Conservation (phyloP, 2,797 vertebrate genomes). For the Gorsachius magnificus region DNA sequence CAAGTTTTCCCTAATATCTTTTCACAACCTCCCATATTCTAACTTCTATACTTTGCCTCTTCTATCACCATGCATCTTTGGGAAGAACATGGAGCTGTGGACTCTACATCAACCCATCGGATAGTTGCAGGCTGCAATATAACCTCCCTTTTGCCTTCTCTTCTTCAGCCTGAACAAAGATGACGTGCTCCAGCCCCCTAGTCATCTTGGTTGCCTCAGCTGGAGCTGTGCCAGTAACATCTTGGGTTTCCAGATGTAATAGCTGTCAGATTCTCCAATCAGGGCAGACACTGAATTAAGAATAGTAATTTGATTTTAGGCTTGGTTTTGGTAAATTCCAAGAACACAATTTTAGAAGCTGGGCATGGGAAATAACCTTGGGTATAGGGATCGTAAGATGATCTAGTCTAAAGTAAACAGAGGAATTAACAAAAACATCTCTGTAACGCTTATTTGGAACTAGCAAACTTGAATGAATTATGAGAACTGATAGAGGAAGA, state of each 20-base stretch:
- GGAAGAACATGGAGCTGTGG: neutral
- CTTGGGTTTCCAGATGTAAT: neutral
- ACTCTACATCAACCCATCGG: neutral
- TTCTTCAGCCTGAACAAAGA: neutral
- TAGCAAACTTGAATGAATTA: neutral
- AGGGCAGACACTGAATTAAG: neutral
- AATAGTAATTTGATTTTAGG: neutral
- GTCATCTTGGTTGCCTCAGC: neutral
- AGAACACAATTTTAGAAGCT: neutral
- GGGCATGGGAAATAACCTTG: neutral
- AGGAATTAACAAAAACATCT: neutral
- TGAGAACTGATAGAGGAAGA: neutral
- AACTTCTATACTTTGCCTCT: neutral
- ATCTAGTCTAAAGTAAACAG: neutral
- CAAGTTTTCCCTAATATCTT: neutral
- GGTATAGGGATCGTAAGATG: neutral
- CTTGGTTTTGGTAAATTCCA: neutral
- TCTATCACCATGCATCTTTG: neutral
- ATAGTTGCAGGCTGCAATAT: neutral
- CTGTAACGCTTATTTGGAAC: neutral
- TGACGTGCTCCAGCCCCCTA: neutral
- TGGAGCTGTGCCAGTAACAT: neutral
- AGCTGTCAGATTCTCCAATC: neutral
- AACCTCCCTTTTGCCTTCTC: neutral
- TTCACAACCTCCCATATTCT: neutral